Conservation (phyloP, 2,888 invertebrate genomes). For the Pecten maximus region DNA sequence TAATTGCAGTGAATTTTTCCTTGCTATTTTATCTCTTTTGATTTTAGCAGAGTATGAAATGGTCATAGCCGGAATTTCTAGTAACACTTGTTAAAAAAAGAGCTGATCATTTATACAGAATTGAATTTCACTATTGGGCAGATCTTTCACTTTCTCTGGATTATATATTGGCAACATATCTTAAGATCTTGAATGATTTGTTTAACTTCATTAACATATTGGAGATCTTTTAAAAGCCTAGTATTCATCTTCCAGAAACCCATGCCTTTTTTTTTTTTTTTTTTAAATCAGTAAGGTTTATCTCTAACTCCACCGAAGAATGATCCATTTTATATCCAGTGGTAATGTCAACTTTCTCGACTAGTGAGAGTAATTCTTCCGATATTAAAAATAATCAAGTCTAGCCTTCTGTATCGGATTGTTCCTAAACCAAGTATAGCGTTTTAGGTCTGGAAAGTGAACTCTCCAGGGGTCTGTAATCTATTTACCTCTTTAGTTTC, state of each 20-base stretch:
- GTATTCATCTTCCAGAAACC: conserved; percentile 46
- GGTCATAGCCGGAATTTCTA: conserved; percentile 51
- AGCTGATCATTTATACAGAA: conserved; percentile 43
- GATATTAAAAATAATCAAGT: conserved; percentile 38
- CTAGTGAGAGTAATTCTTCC: not conserved
- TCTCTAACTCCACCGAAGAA: too few species aligned
- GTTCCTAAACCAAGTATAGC: conserved; percentile 33
- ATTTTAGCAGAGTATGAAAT: conserved; percentile 39
- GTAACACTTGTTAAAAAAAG: conserved; percentile 44
- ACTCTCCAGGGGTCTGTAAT: not conserved
- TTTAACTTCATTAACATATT: too few species aligned
- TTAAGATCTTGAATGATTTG: too few species aligned
- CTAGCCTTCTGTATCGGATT: not conserved
- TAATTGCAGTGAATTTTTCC: not conserved
- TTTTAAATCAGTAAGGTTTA: too few species aligned
- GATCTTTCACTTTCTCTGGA: too few species aligned
- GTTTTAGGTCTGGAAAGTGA: not conserved
- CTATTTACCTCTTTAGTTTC: not conserved
- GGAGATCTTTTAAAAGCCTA: not conserved
- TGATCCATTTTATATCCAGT: too few species aligned
- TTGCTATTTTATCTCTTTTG: conserved; percentile 42
- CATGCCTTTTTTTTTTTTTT: too few species aligned
- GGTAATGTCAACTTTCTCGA: too few species aligned
- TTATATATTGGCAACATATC: not conserved
- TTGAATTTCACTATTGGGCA: conserved; percentile 37